A percentile compares a stretch with the other conserved stretches of the same genome.
Evolutionary conservation across 2,888 invertebrate genomes (phyloP).

Genomic region (Tenodera sinensis): DNA sequence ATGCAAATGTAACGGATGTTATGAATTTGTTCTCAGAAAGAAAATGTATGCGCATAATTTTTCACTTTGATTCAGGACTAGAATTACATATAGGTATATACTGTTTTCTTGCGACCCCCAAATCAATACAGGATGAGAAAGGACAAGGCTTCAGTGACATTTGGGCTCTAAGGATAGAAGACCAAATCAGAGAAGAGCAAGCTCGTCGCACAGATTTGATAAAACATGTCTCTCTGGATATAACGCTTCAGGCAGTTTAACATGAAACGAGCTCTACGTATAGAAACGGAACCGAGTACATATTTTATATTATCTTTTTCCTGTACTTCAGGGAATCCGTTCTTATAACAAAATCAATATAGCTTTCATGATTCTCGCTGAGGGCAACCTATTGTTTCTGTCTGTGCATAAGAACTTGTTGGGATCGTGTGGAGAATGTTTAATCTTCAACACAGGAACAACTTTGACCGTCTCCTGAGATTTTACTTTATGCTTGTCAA

Average conservation of each 20-base stretch:
- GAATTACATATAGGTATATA: not conserved
- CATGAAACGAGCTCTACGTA: not conserved
- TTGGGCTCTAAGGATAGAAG: not conserved
- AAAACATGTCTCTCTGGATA: not conserved
- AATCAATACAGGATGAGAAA: not conserved
- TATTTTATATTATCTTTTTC: not conserved
- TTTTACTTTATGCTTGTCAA: too few relatives aligned
- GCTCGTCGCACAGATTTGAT: not conserved
- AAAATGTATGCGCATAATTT: not conserved
- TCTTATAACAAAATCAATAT: not conserved
- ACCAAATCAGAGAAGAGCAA: not conserved
- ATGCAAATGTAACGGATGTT: not conserved
- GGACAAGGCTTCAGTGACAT: not conserved
- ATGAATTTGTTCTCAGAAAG: not conserved
- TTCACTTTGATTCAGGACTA: not conserved
- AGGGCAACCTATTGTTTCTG: not conserved
- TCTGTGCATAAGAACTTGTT: not conserved
- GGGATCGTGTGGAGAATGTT: too few relatives aligned
- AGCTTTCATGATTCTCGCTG: not conserved
- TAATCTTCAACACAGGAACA: too few relatives aligned
- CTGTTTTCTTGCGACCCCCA: not conserved
- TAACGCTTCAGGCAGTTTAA: not conserved
- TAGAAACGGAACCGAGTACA: not conserved
- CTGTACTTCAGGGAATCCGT: not conserved
- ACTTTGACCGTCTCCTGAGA: too few relatives aligned